Conservation (phyloP, 2,797 vertebrate genomes). For the Denticeps clupeoides region DNA sequence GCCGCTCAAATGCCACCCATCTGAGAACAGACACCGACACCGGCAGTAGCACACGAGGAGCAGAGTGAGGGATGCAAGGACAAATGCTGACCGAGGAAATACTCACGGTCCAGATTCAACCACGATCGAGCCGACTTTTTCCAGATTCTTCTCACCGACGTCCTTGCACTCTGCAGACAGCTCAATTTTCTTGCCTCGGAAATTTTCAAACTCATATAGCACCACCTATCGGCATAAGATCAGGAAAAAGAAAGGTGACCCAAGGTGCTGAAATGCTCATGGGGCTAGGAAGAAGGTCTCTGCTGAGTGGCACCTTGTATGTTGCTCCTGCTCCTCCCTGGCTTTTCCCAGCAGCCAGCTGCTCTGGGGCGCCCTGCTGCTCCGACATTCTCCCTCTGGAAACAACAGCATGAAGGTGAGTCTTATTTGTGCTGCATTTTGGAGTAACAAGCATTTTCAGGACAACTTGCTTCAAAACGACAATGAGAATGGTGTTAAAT, state of each 20-base stretch:
- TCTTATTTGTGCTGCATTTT: background rate
- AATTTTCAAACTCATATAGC: conserved; percentile 78
- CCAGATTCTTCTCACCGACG: conserved; percentile 66
- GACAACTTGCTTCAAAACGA: too few species aligned
- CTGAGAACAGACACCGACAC: conserved; percentile 27
- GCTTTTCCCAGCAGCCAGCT: conserved; percentile 71
- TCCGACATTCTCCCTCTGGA: conserved; percentile 62
- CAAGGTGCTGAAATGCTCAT: background rate
- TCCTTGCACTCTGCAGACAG: conserved; percentile 72
- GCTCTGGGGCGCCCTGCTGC: conserved; percentile 69
- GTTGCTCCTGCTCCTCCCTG: conserved; percentile 60
- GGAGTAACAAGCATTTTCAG: background rate
- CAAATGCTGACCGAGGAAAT: background rate
- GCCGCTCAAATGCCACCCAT: conserved; percentile 63
- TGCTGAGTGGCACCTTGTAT: conserved; percentile 64
- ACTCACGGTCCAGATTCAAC: conserved; percentile 86
- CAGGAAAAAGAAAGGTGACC: conserved; percentile 3
- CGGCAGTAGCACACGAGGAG: conserved; percentile 8
- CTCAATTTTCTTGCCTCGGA: conserved; percentile 72
- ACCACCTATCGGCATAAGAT: conserved; percentile 62
- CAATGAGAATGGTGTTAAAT: too few species aligned
- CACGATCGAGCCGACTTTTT: conserved; percentile 79
- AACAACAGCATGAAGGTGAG: background rate
- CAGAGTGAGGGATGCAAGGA: conserved; percentile 5
- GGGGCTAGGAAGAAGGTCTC: too few species aligned